These are phyloP conservation scores for Porites lobata DNA, from an alignment of 92 coral and sea anemone genomes.

Conservation along the genomic window DNA sequence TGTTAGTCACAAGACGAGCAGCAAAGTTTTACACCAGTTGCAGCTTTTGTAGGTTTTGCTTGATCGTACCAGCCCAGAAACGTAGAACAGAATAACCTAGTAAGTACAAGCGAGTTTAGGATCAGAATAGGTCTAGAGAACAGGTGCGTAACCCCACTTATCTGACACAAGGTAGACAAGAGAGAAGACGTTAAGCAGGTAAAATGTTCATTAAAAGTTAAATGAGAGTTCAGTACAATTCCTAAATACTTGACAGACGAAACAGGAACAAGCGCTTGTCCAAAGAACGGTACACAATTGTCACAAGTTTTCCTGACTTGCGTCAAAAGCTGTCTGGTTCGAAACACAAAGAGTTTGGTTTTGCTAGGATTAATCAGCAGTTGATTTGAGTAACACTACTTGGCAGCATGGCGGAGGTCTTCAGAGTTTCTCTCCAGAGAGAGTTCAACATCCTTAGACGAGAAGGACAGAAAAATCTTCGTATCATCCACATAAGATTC, in stretches of 20 bases:
- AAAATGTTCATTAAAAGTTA: background rate
- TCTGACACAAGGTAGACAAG: background rate
- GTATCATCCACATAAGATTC: no score
- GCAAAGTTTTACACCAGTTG: no score
- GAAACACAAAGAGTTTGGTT: constrained; percentile 18
- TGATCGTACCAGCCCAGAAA: no score
- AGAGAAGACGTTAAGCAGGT: background rate
- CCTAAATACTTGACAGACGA: constrained; percentile 13
- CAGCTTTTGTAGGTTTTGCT: no score
- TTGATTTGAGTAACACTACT: no score
- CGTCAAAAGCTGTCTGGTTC: background rate
- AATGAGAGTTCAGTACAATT: background rate
- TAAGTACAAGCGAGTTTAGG: no score
- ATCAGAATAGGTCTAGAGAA: background rate
- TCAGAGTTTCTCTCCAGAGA: background rate
- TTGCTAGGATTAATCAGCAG: background rate
- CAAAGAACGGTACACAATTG: background rate
- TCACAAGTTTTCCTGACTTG: background rate
- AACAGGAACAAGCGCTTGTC: constrained; percentile 16
- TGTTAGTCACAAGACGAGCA: no score
- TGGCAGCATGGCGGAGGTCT: background rate
- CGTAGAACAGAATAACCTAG: no score
- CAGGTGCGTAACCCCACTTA: background rate
- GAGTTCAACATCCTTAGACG: constrained; percentile 5
- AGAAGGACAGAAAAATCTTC: constrained; percentile 2